A percentile compares a stretch with the other conserved stretches of the same genome.
These are phyloP conservation scores for Drosophila picticornis DNA, from an alignment of 2,888 invertebrate species.

Conservation along the genomic window DNA sequence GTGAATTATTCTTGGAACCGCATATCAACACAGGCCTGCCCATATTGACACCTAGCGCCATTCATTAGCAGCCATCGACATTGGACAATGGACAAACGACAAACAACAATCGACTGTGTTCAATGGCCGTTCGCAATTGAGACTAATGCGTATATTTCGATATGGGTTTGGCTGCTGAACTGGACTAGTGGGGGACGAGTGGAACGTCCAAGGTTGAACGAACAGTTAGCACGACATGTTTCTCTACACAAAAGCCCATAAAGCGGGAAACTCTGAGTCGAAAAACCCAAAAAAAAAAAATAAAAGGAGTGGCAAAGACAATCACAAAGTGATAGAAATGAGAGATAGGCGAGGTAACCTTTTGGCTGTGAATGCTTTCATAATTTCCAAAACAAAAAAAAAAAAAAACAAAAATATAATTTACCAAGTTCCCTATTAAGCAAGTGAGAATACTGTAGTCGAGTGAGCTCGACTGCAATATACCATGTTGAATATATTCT, in stretches of 20 bases:
- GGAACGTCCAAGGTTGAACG: not conserved
- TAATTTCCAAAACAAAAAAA: not conserved
- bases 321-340: not conserved
- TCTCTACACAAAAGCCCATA: not conserved
- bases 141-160: slow-evolving; percentile 46
- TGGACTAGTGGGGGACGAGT: not conserved
- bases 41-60: slow-evolving; percentile 53
- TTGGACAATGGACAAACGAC: slow-evolving; percentile 1
- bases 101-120: slow-evolving; percentile 24
- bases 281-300: not conserved
- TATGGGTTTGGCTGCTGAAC: slow-evolving; percentile 15
- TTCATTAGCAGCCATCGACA: slow-evolving; percentile 44
- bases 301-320: slow-evolving; percentile 30
- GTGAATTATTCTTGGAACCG: slow-evolving; percentile 6
- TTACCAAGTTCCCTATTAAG: not conserved
- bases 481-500: not conserved
- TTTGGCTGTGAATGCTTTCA: not conserved
- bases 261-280: not conserved
- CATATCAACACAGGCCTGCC: not conserved
- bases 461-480: not conserved
- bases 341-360: not conserved
- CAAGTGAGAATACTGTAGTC: not conserved
- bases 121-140: slow-evolving; percentile 42
- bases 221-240: slow-evolving; percentile 29
- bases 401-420: not conserved